Evolutionary conservation across 2,113 vertebrate species (phyloP).

Genomic region (Rhinichthys klamathensis): DNA sequence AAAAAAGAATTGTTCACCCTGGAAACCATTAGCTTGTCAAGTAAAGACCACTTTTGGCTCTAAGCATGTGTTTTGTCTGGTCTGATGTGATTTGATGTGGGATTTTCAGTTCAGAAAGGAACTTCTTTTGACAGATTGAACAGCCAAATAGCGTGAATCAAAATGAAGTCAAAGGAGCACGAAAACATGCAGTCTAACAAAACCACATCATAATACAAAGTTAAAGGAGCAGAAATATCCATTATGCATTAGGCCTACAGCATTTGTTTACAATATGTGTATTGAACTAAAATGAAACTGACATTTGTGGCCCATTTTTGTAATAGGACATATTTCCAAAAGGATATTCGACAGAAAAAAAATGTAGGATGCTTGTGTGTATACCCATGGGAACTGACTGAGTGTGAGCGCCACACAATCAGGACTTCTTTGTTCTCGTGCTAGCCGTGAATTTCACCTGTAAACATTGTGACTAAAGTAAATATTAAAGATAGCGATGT

Average conservation of each 20-base stretch:
- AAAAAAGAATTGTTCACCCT: no score
- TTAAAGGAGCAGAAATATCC: neutral
- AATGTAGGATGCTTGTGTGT: no score
- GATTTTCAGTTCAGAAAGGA: neutral
- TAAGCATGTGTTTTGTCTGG: neutral
- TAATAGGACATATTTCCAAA: neutral
- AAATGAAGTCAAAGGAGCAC: neutral
- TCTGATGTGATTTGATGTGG: no score
- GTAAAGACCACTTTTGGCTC: neutral
- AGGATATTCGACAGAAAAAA: no score
- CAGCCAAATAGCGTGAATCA: neutral
- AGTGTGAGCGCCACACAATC: no score
- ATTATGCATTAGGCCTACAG: neutral
- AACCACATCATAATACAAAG: conserved; percentile 9
- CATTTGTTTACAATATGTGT: neutral
- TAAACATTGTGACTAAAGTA: neutral
- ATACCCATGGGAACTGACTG: no score
- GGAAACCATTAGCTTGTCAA: neutral
- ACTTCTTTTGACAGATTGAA: neutral
- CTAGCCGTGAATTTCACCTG: no score
- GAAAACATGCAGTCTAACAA: neutral
- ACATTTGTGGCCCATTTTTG: neutral
- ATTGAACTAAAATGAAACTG: neutral
- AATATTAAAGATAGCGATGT: neutral
- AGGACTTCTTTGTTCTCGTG: no score